These are phyloP conservation scores for Cynopterus sphinx DNA, from an alignment of 2,797 vertebrate genomes.

Conservation along the genomic window DNA sequence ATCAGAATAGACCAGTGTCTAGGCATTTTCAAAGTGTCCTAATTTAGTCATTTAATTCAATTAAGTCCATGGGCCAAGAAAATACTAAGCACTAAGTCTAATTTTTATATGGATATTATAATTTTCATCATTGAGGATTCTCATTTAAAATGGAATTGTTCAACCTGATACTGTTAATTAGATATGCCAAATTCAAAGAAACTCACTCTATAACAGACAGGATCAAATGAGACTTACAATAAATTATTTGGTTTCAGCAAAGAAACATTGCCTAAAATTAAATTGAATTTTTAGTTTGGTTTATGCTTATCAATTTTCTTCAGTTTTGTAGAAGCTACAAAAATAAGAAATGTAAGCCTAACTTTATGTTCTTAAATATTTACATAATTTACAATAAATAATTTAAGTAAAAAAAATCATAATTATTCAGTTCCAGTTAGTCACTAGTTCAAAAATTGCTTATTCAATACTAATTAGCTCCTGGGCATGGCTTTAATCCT, in stretches of 20 bases:
- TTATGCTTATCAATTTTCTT: not conserved
- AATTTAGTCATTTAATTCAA: not conserved
- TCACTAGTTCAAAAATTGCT: not conserved
- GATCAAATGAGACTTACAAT: not conserved
- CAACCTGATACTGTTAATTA: not conserved
- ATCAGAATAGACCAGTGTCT: not conserved
- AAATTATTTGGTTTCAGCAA: constrained; percentile 5
- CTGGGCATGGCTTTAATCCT: not conserved
- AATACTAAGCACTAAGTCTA: not conserved
- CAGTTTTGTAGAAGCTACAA: not conserved
- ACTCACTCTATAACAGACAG: not conserved
- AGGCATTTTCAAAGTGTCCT: not conserved
- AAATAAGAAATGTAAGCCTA: not conserved
- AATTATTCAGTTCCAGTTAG: not conserved
- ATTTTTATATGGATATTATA: not conserved
- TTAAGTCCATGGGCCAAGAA: not conserved
- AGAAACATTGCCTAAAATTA: not conserved
- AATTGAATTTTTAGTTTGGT: not conserved
- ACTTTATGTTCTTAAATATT: constrained; percentile 10
- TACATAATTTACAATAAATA: not conserved
- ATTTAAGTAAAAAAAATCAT: not conserved
- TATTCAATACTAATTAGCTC: not conserved
- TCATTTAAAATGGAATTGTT: not conserved
- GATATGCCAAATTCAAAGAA: not conserved
- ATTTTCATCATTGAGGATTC: not conserved